Evolutionary conservation across 2,888 invertebrate species (phyloP).

Genomic region (Clivina fossor): DNA sequence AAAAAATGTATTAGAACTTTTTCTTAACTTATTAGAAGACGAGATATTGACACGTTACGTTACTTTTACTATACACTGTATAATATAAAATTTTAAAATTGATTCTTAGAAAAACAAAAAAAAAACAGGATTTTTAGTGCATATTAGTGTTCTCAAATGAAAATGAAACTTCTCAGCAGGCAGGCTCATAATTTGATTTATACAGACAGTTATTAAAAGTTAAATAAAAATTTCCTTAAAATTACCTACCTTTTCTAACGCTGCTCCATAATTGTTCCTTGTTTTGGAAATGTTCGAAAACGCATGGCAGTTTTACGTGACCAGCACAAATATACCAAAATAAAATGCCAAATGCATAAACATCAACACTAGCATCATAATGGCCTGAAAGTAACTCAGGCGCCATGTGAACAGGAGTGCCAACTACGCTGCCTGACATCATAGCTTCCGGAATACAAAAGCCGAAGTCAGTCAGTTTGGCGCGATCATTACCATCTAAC

Average conservation of each 20-base stretch:
- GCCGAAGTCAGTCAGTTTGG: slow-evolving; percentile 83
- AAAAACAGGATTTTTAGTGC: no score
- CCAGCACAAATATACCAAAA: slow-evolving; percentile 91
- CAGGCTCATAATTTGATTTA: slow-evolving; percentile 3
- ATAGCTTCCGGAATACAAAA: slow-evolving; percentile 90
- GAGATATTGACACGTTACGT: no score
- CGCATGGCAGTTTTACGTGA: slow-evolving; percentile 72
- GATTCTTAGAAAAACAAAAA: no score
- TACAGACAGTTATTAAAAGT: no score
- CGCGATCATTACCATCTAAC: slow-evolving; percentile 71
- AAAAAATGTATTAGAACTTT: no score
- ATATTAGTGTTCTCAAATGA: no score
- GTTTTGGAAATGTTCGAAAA: slow-evolving; percentile 80
- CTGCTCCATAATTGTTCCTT: slow-evolving; percentile 86
- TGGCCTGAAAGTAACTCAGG: slow-evolving; percentile 81
- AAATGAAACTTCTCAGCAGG: no score
- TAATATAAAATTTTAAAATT: no score
- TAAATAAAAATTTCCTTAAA: slow-evolving; percentile 10
- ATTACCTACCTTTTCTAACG: slow-evolving; percentile 71
- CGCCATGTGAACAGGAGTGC: slow-evolving; percentile 89
- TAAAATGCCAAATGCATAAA: slow-evolving; percentile 86
- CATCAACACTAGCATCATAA: slow-evolving; percentile 82
- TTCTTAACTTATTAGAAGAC: no score
- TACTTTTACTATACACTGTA: no score
- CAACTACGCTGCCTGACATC: slow-evolving; percentile 87